These are phyloP conservation scores for Spheniscus mendiculus DNA, from an alignment of 2,113 vertebrate species.

Conservation along the genomic window DNA sequence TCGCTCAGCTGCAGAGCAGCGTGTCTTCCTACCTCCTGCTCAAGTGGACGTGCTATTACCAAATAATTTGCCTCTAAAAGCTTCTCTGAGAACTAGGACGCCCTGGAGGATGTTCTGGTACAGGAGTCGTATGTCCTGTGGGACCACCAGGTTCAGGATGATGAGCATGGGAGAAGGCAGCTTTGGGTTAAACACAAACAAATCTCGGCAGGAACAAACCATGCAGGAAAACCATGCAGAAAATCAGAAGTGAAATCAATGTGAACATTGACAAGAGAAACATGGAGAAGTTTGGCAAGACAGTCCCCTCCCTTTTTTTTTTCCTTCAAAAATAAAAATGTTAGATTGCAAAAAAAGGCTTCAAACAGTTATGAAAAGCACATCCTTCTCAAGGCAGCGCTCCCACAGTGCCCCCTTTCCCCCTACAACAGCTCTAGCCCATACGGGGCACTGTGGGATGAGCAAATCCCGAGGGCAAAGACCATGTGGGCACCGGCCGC, in stretches of 20 bases:
- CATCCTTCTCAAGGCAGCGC: background rate
- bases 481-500: accelerated
- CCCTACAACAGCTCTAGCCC: background rate
- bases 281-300: background rate
- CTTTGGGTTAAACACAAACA: conserved; percentile 47
- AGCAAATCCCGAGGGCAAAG: background rate
- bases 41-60: background rate
- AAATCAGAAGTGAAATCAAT: conserved; percentile 5
- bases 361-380: background rate
- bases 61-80: conserved; percentile 4
- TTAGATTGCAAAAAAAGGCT: background rate
- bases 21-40: background rate
- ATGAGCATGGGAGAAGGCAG: conserved; percentile 20
- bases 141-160: background rate
- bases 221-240: conserved; percentile 38
- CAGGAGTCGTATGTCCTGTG: background rate
- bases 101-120: conserved; percentile 5
- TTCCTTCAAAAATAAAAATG: background rate
- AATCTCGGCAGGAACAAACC: conserved; percentile 29
- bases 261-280: background rate
- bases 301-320: background rate
- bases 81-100: background rate
- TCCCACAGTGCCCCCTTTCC: background rate
- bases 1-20: background rate
- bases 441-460: background rate